These are phyloP conservation scores for Netelia fuscicornis DNA, from an alignment of 2,888 invertebrate species.

Conservation along the genomic window DNA sequence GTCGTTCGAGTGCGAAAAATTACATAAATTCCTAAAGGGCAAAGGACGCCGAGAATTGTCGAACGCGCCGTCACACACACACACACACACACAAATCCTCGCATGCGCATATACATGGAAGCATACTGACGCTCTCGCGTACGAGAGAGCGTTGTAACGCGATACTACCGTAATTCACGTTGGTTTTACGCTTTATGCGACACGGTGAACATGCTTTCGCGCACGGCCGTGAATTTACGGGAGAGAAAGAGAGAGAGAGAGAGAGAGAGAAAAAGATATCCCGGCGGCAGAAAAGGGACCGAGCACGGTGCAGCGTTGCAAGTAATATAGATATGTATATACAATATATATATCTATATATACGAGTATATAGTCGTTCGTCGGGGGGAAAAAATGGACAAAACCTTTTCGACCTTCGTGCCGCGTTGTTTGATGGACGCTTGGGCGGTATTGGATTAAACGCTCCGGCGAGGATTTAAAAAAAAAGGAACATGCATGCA, in stretches of 20 bases:
- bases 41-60: slow-evolving; percentile 82
- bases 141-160: slow-evolving; percentile 80
- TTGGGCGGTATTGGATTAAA: slow-evolving; percentile 82
- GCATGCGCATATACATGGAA: not conserved
- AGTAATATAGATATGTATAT: slow-evolving; percentile 15
- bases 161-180: slow-evolving; percentile 85
- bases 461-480: slow-evolving; percentile 76
- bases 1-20: slow-evolving; percentile 77
- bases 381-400: slow-evolving; percentile 75
- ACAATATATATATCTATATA: slow-evolving; percentile 8
- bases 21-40: slow-evolving; percentile 81
- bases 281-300: slow-evolving; percentile 54
- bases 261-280: slow-evolving; percentile 63
- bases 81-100: not conserved
- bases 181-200: slow-evolving; percentile 84
- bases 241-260: slow-evolving; percentile 75
- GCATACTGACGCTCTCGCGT: slow-evolving; percentile 67
- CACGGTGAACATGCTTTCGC: slow-evolving; percentile 82
- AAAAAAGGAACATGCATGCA: slow-evolving; percentile 61
- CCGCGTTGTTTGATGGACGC: slow-evolving; percentile 81
- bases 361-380: slow-evolving; percentile 38
- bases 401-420: slow-evolving; percentile 80
- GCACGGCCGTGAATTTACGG: slow-evolving; percentile 82
- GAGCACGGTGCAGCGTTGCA: slow-evolving; percentile 45
- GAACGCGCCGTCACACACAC: slow-evolving; percentile 71